phyloP scores from a whole-genome alignment of 2,113 vertebrate species.

The Lepisosteus oculatus region DNA sequence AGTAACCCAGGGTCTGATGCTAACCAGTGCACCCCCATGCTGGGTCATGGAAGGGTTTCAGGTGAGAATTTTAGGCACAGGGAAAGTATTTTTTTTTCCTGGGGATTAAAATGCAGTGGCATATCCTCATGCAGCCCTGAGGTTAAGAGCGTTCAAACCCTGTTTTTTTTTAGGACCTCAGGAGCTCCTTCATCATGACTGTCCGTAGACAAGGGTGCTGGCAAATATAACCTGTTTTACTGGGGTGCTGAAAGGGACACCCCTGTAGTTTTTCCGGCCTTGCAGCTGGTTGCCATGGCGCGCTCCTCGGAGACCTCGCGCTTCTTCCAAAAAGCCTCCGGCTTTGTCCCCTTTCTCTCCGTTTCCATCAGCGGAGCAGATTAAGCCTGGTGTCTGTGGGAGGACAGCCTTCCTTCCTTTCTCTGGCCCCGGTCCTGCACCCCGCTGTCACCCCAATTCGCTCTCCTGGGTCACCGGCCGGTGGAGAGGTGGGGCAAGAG shows the following conservation, averaged over 20 bases:
- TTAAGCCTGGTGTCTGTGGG: constrained; percentile 35
- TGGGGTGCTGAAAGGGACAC: constrained; percentile 54
- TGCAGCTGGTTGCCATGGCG: constrained; percentile 60
- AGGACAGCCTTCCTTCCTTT: constrained; percentile 55
- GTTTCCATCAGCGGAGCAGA: constrained; percentile 41
- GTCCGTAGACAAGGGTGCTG: no score
- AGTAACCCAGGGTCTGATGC: no score
- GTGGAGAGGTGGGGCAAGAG: background rate
- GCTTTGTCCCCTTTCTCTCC: constrained; percentile 42
- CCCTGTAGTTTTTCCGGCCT: constrained; percentile 49
- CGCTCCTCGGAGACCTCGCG: constrained; percentile 65
- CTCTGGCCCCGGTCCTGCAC: constrained; percentile 32
- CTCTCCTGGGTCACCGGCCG: constrained; percentile 17
- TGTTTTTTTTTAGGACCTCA: no score
- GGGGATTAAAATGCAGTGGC: no score
- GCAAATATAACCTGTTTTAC: constrained; percentile 50
- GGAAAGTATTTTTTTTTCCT: no score
- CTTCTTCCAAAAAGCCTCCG: constrained; percentile 56
- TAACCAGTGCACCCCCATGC: no score
- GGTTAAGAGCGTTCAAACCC: no score
- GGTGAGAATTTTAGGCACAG: no score
- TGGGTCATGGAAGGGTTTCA: no score
- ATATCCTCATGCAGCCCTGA: no score
- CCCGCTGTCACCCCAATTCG: constrained; percentile 42
- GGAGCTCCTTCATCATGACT: no score